A percentile compares a stretch with the other conserved stretches of the same genome.
Evolutionary conservation across 2,888 invertebrate species (phyloP).

Genomic region (Cordilura impudica): DNA sequence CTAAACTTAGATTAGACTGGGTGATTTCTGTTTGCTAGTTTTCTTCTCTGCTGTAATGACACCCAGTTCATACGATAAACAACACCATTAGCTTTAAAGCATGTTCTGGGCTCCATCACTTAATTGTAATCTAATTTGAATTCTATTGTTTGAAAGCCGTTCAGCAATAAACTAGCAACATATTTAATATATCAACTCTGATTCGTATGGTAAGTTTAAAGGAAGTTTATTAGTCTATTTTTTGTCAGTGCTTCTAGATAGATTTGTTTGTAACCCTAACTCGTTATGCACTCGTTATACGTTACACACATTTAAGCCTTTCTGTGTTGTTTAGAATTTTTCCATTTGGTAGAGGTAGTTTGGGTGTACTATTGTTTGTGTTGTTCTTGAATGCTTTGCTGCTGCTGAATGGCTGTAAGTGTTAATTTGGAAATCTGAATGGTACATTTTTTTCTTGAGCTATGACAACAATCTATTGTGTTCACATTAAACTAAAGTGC

Average conservation of each 20-base stretch:
- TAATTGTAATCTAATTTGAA: too few relatives aligned
- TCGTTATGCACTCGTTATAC: constrained; percentile 6
- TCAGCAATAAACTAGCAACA: too few relatives aligned
- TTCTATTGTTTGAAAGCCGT: too few relatives aligned
- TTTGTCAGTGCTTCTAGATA: neutral
- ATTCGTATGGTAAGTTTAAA: too few relatives aligned
- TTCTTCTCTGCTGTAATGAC: too few relatives aligned
- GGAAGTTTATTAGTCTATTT: too few relatives aligned
- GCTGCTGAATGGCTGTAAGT: constrained; percentile 28
- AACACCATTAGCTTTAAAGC: too few relatives aligned
- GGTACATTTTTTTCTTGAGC: constrained; percentile 41
- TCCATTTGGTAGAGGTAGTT: neutral
- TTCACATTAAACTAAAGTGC: constrained; percentile 25
- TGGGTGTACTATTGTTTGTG: neutral
- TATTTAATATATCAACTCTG: too few relatives aligned
- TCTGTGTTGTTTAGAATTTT: neutral
- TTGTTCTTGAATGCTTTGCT: neutral
- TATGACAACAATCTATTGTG: constrained; percentile 32
- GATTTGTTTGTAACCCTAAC: constrained; percentile 4
- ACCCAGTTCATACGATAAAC: too few relatives aligned
- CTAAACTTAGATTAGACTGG: too few relatives aligned
- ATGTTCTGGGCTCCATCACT: too few relatives aligned
- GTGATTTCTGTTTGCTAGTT: too few relatives aligned
- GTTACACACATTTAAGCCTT: constrained; percentile 5
- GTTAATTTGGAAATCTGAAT: constrained; percentile 51